Conservation (phyloP, 2,797 vertebrate species). For the Buphagus erythrorhynchus region DNA sequence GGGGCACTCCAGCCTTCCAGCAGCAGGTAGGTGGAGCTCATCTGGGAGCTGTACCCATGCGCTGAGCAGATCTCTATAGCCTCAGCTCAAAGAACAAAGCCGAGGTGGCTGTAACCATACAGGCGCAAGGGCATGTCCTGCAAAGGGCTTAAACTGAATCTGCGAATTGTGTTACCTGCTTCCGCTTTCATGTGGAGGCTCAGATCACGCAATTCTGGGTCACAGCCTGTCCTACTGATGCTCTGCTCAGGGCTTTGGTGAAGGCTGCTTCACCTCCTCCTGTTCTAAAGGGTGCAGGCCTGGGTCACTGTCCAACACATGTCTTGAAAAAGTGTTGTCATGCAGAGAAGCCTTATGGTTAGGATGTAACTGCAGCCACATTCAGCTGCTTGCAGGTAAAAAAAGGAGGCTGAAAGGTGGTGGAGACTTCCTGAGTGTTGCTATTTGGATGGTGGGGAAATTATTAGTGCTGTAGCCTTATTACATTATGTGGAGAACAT, state of each 20-base stretch:
- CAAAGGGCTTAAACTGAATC: background rate
- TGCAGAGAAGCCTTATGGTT: background rate
- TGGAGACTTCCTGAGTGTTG: background rate
- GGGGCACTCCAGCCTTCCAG: background rate
- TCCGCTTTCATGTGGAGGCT: background rate
- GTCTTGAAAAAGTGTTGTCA: background rate
- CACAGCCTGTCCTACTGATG: background rate
- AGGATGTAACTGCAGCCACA: background rate
- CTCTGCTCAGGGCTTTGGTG: background rate
- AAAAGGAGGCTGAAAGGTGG: background rate
- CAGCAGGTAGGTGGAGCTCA: background rate
- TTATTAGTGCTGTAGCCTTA: background rate
- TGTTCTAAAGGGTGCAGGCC: background rate
- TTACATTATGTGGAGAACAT: background rate
- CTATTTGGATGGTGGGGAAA: background rate
- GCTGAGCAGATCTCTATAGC: background rate
- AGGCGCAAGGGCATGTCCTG: background rate
- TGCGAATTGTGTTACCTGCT: background rate
- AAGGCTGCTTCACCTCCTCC: background rate
- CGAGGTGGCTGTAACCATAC: rapidly evolving
- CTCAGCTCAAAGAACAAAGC: background rate
- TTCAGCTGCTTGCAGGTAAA: background rate
- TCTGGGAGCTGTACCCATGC: rapidly evolving
- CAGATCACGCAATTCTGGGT: background rate
- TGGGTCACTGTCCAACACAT: background rate